phyloP scores from a whole-genome alignment of 2,797 vertebrate genomes.

The Oreochromis mossambicus region DNA sequence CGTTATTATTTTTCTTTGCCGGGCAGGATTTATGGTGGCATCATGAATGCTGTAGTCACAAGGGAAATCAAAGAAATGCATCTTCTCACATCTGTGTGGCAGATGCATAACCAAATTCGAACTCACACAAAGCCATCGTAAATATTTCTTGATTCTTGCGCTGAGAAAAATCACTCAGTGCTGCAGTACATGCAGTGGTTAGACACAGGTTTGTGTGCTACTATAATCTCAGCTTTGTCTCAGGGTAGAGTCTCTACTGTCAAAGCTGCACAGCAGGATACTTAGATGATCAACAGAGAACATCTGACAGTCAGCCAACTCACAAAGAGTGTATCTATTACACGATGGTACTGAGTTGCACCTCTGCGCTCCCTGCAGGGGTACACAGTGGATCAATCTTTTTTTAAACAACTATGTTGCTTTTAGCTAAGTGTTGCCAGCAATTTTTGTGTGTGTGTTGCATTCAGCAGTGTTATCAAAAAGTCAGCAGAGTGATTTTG shows the following conservation, averaged over 20 bases:
- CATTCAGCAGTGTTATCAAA: not conserved
- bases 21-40: constrained; percentile 38
- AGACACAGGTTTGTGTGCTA: not conserved
- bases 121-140: not conserved
- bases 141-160: not conserved
- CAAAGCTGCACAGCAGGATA: not conserved
- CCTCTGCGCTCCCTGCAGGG: not conserved
- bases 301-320: not conserved
- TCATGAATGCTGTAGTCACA: constrained; percentile 24
- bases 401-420: not conserved
- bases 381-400: not conserved
- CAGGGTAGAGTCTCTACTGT: not conserved
- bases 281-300: not conserved
- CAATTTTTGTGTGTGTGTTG: not conserved
- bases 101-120: constrained; percentile 25
- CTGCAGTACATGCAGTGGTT: not conserved
- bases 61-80: constrained; percentile 41
- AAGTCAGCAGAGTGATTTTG: not conserved
- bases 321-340: not conserved
- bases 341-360: not conserved
- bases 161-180: not conserved
- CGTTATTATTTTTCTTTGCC: constrained; percentile 27
- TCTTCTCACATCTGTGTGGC: constrained; percentile 21
- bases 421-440: not conserved
- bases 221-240: not conserved